phyloP scores from a whole-genome alignment of 1,140 invertebrate genomes.

The Tetraneura akinire region DNA sequence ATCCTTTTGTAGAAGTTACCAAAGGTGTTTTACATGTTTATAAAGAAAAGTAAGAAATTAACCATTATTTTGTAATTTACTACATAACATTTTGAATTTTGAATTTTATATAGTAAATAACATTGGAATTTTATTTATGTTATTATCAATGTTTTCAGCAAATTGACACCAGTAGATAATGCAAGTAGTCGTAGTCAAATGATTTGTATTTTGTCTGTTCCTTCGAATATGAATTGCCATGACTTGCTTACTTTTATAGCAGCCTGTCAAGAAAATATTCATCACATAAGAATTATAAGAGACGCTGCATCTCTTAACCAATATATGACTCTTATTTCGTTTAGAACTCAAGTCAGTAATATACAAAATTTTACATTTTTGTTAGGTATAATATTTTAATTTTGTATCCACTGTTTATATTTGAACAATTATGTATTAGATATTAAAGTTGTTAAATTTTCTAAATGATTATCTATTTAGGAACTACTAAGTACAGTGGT shows the following conservation, averaged over 20 bases:
- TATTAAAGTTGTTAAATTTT: no score
- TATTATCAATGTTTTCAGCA: slow-evolving; percentile 59
- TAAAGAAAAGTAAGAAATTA: slow-evolving; percentile 80
- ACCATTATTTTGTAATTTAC: slow-evolving; percentile 52
- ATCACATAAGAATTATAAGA: slow-evolving; percentile 88
- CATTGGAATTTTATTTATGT: not conserved
- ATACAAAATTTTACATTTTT: slow-evolving; percentile 56
- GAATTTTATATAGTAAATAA: not conserved
- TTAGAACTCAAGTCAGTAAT: slow-evolving; percentile 66
- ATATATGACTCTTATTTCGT: slow-evolving; percentile 95
- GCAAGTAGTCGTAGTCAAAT: slow-evolving; percentile 76
- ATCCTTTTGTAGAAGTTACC: slow-evolving; percentile 94
- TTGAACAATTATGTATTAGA: no score
- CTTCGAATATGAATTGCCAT: slow-evolving; percentile 87
- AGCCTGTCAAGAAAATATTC: slow-evolving; percentile 86
- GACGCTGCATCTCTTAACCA: slow-evolving; percentile 83
- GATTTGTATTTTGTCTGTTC: slow-evolving; percentile 89
- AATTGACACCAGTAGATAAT: slow-evolving; percentile 61
- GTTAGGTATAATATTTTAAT: no score
- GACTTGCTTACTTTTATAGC: slow-evolving; percentile 94
- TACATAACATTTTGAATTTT: not conserved
- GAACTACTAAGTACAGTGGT: no score
- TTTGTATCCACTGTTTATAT: no score
- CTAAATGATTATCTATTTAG: no score
- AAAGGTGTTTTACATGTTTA: slow-evolving; percentile 95